Evolutionary conservation across 2,113 vertebrate genomes (phyloP), one percentile per base, ranked within the genome.

Genomic region (Pygoscelis antarcticus): DNA sequence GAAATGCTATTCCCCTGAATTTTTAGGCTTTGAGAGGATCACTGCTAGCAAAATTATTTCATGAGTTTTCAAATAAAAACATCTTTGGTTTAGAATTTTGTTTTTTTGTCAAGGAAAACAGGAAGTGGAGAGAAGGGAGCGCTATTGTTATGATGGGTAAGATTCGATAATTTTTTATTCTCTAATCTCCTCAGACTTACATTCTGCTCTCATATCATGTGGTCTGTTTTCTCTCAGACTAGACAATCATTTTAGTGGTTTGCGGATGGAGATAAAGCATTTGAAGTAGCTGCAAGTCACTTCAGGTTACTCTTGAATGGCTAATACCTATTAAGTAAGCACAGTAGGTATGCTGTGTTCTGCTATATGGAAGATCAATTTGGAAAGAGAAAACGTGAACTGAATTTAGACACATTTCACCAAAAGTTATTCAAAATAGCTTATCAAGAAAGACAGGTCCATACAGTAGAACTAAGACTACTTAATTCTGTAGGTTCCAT

Each of bases 371-470:
- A 27, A 55, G 36, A 87, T 40, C 29, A 61, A 12, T 27, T 49
- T 71, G 57, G n/a, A 90, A 70, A 57, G 32, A 82, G 42, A 58
- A 92, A 77, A 74, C 66, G 38, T 14, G 19, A 69, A 40, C 25
- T 75, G 52, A 84, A 42, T 78, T 87, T 54, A 91, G 84, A 84
- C 21, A 75, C 16, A 14, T 84, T 62, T 91, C 51, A 90, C 36
- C 10, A 60, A n/a, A 89, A 68, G 30, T 29, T 75, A 55, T 23
- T 40, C 26, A 47, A 55, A 86, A 60, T 18, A 79, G 5, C 10
- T 71, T 64, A 25, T 42, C 13, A 70, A 40, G 46, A 77, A 65
- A 54, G 32, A 54, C 8, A 60, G 12, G 4, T 81, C 23, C 36
- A 26, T 32, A 4, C 13, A 19, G 29, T 13, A 90, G 54, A 74